Evolutionary conservation across 2,113 vertebrate species (phyloP).

Genomic region (Gasterosteus aculeatus): DNA sequence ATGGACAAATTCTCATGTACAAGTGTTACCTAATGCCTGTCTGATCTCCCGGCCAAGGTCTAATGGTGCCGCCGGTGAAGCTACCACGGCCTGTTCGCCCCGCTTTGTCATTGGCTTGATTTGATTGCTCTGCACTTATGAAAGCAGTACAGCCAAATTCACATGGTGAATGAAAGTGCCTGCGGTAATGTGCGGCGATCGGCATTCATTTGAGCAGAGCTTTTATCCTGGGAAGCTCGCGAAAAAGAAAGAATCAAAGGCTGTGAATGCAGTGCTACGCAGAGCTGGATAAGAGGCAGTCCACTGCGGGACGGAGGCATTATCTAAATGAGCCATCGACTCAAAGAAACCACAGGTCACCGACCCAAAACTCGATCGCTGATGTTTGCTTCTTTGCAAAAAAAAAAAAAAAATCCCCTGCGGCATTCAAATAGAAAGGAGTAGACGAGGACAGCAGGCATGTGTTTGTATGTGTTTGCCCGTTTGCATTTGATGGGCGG

Average conservation of each 20-base stretch:
- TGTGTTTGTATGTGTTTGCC: conserved; percentile 8
- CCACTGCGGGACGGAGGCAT: conserved; percentile 19
- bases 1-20: not conserved
- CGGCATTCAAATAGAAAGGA: not conserved
- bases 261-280: conserved; percentile 32
- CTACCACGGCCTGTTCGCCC: not conserved
- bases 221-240: conserved; percentile 34
- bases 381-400: conserved; percentile 43
- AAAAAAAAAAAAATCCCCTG: not conserved
- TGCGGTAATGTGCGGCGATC: conserved; percentile 30
- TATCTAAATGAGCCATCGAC: conserved; percentile 40
- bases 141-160: conserved; percentile 28
- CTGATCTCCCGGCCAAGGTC: conserved; percentile 10
- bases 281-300: conserved; percentile 5
- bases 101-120: conserved; percentile 25
- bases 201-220: conserved; percentile 48
- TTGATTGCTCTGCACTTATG: conserved; percentile 38
- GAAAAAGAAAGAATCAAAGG: conserved; percentile 33
- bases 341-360: conserved; percentile 12
- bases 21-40: conserved; percentile 14
- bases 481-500: conserved; percentile 1
- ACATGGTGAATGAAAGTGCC: conserved; percentile 29
- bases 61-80: conserved; percentile 10
- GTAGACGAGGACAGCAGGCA: not conserved
- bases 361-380: conserved; percentile 46